These are phyloP conservation scores for Acinonyx jubatus DNA, from an alignment of 2,113 vertebrate genomes.

Conservation along the genomic window DNA sequence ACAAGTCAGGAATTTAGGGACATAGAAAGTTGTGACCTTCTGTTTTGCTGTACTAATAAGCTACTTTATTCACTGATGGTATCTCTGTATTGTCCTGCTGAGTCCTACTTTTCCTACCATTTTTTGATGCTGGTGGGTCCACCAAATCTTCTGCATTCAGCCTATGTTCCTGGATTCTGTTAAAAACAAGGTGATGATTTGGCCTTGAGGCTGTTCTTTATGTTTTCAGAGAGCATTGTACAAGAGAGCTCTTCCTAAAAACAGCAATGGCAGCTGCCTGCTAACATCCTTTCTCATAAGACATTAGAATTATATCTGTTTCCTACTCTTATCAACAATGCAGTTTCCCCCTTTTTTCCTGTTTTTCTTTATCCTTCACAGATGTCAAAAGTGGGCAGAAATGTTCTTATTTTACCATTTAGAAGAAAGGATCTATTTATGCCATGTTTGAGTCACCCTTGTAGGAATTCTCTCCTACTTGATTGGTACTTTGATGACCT, in stretches of 20 bases:
- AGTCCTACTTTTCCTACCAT: not conserved
- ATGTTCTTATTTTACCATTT: not conserved
- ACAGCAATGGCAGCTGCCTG: not conserved
- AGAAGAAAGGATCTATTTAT: not conserved
- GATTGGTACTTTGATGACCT: not conserved
- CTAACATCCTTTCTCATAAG: not conserved
- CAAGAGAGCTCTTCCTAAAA: not conserved
- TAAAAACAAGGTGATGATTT: not conserved
- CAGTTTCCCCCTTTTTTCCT: not conserved
- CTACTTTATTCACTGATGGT: not conserved
- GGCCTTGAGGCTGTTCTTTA: not conserved
- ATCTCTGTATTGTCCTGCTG: not conserved
- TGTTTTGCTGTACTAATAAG: not conserved
- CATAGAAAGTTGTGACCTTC: not conserved
- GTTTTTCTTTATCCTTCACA: not conserved
- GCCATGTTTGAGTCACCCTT: not conserved
- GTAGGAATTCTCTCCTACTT: not conserved
- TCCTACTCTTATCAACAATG: not conserved
- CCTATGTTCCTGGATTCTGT: not conserved
- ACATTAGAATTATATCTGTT: not conserved
- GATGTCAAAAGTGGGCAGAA: not conserved
- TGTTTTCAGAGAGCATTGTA: not conserved
- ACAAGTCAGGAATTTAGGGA: conserved; percentile 18
- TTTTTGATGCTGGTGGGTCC: not conserved
- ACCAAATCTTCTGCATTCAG: not conserved